A percentile compares a stretch with the other conserved stretches of the same genome.
Conservation (phyloP, 2,888 invertebrate species). For the Caenorhabditis sinica region DNA sequence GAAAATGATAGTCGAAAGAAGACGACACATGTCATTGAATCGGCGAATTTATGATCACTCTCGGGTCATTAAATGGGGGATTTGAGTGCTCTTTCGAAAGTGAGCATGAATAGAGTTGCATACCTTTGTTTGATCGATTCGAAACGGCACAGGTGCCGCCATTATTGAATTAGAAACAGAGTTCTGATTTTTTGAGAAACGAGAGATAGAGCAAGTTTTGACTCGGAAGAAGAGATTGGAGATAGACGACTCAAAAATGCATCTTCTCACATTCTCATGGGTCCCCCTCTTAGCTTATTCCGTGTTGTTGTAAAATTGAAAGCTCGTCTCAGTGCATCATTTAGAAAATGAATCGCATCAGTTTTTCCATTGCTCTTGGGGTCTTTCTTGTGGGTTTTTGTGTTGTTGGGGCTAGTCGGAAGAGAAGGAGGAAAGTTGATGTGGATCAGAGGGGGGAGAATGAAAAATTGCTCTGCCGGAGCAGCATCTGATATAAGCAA, state of each 20-base stretch:
- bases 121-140: conserved; percentile 64
- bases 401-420: conserved; percentile 14
- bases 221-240: conserved; percentile 4
- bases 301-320: conserved; percentile 57
- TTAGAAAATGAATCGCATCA: conserved; percentile 43
- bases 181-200: conserved; percentile 20
- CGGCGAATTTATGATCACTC: conserved; percentile 48
- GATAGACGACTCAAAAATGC: conserved; percentile 25
- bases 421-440: neutral
- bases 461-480: conserved; percentile 36
- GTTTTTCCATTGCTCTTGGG: conserved; percentile 4
- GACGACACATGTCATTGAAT: conserved; percentile 51
- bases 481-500: conserved; percentile 13
- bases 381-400: conserved; percentile 27
- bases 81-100: neutral
- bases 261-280: conserved; percentile 43
- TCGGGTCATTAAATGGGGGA: conserved; percentile 27
- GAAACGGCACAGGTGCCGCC: conserved; percentile 71
- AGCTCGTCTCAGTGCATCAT: conserved; percentile 47
- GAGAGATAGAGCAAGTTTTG: conserved; percentile 31
- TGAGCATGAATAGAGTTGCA: conserved; percentile 11
- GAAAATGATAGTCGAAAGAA: conserved; percentile 14
- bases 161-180: conserved; percentile 55
- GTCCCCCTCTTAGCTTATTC: neutral
- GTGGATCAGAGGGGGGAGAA: conserved; percentile 6